Evolutionary conservation across 2,113 vertebrate species (phyloP).

Genomic region (Phoenicopterus ruber): DNA sequence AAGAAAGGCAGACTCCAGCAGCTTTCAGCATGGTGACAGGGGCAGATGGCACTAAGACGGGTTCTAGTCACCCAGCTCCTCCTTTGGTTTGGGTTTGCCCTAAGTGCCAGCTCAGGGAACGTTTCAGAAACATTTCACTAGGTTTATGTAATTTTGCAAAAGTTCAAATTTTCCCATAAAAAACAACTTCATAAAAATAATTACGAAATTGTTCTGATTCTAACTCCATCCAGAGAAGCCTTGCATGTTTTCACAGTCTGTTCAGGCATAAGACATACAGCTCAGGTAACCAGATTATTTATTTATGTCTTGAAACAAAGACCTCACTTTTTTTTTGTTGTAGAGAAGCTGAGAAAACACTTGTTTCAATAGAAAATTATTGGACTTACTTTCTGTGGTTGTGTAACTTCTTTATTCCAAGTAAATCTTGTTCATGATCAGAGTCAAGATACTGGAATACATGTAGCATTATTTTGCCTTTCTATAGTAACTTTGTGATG

Average conservation of each 20-base stretch:
- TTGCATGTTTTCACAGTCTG: neutral
- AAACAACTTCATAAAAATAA: neutral
- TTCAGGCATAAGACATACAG: neutral
- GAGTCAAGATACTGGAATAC: neutral
- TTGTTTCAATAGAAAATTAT: neutral
- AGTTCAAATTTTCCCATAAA: neutral
- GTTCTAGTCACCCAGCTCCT: neutral
- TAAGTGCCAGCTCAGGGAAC: neutral
- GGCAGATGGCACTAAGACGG: neutral
- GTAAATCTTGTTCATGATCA: neutral
- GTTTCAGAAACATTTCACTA: neutral
- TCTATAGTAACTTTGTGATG: neutral
- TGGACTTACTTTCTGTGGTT: neutral
- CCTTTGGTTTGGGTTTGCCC: neutral
- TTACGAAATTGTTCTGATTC: neutral
- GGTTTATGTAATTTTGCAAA: neutral
- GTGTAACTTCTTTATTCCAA: neutral
- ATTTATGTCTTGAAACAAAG: neutral
- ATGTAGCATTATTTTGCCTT: neutral
- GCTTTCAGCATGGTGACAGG: neutral
- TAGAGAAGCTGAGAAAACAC: neutral
- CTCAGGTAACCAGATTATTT: neutral
- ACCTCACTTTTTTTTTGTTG: neutral
- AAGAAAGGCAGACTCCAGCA: neutral
- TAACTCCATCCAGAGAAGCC: neutral